phyloP scores from a whole-genome alignment of 2,113 vertebrate species.

The Carettochelys insculpta region DNA sequence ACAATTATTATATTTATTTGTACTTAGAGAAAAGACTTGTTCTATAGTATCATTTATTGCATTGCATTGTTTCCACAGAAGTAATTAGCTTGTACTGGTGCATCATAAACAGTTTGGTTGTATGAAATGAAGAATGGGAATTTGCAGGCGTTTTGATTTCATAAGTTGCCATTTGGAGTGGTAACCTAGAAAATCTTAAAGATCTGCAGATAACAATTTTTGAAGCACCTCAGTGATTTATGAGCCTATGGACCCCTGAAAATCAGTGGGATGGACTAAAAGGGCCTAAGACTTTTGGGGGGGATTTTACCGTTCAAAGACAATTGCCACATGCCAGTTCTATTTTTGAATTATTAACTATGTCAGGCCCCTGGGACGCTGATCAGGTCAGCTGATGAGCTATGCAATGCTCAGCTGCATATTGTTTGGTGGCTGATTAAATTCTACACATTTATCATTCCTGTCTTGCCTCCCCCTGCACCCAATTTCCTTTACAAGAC shows the following conservation, averaged over 20 bases:
- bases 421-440: neutral
- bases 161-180: neutral
- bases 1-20: neutral
- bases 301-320: neutral
- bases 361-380: neutral
- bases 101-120: neutral
- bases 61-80: accelerated
- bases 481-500: neutral
- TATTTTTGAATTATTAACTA: neutral
- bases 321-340: no score
- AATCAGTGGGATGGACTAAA: accelerated
- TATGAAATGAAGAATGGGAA: no score
- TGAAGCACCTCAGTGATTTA: neutral
- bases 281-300: no score
- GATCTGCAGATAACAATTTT: neutral
- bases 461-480: no score
- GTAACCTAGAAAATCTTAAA: neutral
- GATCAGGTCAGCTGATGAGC: accelerated
- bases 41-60: accelerated
- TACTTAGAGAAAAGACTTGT: neutral
- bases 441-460: neutral
- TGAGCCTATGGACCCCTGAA: neutral
- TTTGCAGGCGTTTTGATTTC: neutral
- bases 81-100: neutral
- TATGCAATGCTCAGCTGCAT: neutral